Evolutionary conservation across 2,113 vertebrate genomes (phyloP), one percentile per base, ranked within the genome.

Genomic region (Phyllopteryx taeniolatus): DNA sequence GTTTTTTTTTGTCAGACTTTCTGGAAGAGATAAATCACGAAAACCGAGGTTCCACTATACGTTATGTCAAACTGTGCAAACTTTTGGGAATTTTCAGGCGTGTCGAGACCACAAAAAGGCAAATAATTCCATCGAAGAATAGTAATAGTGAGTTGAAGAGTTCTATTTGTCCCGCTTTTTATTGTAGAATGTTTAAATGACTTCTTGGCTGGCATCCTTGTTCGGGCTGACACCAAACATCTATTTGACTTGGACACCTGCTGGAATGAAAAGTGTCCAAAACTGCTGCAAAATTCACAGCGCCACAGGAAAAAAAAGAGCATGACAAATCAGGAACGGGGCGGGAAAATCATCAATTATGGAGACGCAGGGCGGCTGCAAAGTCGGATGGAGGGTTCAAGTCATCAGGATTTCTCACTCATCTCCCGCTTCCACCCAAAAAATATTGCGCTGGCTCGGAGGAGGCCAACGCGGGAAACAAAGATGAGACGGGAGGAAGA

Each of bases 391-490:
- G 13, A 47, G 43, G n/a, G 14, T 66, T 31, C 14, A 71, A 73
- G 60, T 63, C 76, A 81, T 79, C 70, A 72, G 66, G 56, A 75
- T 79, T 84, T 81, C 83, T 75, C 63, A 64, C 43, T 76, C 79
- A 73, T 83, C 69, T 74, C 49, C 22, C 2, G 15, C 22, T 70
- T 65, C 47, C 63, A 17, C 67, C 14, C 27, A 8, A 75, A 75
- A 49, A 72, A 35, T 74, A 61, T 44, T 67, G 31, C 20, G 31
- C 53, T 67, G 47, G 68, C 75, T 78, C 67, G 74, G 61, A 75
- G 75, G 63, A 75, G 59, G 64, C 57, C 35, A 20, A 43, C 17
- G 51, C 64, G 63, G 35, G 49, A 44, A 35, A 65, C 46, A 39
- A 62, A 19, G 42, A 44, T 19, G 15, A 70, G 57, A 51, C 44